Evolutionary conservation across 2,797 vertebrate species (phyloP), one percentile per base, ranked within the genome.

Genomic region (Mus spretus): DNA sequence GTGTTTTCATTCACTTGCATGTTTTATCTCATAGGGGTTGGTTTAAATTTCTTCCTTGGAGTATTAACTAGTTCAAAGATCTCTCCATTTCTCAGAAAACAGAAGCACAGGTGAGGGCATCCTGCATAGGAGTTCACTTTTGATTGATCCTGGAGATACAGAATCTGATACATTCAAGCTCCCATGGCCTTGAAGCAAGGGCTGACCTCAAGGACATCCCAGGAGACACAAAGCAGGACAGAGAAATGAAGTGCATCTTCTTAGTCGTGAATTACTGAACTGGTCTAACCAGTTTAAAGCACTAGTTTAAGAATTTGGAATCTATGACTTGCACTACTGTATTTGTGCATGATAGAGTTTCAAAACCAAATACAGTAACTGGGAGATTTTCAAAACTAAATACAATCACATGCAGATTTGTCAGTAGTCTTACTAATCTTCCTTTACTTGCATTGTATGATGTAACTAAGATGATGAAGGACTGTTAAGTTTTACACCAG

Each of bases 31-130:
- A 82, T 87, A 92, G 79, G 90, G 0, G 31, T 19, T 59, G 28
- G 22, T 70, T 96, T 90, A 74, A 11, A 63, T 95, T 85, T 96
- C 59, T 96, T 70, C 40, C 40, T n/a, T 22, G 8, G 63, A 87
- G 47, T 53, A 81, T 83, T 83, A 61, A 17, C 82, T 28, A 72
- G 34, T 79, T 37, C 63, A 83, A 85, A 87, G 28, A 95, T 93
- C 59, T 91, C 89, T 17, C 70, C 63, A 31, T 57, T 95, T 96
- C 65, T 72, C 55, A 57, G 20, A 57, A 78, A 93, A 83, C 28
- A 37, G 22, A 90, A 94, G 20, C 40, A 44, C 44, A 93, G 75
- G 7, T 78, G 26, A 95, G 77, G 61, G 87, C 26, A 44, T 9
- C 14, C 14, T 0, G 34, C 24, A 34, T 26, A 26, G 24, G 7